Percentiles rank a stretch among this genome's conserved stretches.
Conservation (phyloP, 2,113 vertebrate genomes). For the Leptosomus discolor region DNA sequence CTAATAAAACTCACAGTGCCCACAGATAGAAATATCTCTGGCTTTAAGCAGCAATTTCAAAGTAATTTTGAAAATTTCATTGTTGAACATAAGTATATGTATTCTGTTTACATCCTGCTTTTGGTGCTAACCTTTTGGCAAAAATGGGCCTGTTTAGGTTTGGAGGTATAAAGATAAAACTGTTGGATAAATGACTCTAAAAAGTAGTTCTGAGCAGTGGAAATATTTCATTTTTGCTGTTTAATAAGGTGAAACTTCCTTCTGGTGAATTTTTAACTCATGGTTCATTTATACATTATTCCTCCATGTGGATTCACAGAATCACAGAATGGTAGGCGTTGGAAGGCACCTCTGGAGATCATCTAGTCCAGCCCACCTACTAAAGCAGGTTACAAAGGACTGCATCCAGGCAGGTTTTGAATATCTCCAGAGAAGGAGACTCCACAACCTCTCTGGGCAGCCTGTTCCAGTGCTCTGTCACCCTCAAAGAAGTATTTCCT, state of each 20-base stretch:
- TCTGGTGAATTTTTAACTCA: background rate
- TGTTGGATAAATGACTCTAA: background rate
- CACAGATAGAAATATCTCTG: background rate
- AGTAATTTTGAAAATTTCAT: background rate
- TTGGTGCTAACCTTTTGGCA: background rate
- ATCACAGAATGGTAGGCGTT: too few relatives aligned
- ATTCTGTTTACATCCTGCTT: background rate
- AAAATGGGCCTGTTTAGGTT: background rate
- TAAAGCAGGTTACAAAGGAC: too few relatives aligned
- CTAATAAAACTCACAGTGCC: background rate
- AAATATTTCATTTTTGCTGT: background rate
- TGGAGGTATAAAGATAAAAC: background rate
- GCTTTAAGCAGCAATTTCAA: background rate
- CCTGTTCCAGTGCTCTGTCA: too few relatives aligned
- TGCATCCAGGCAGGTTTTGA: too few relatives aligned
- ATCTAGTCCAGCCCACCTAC: too few relatives aligned
- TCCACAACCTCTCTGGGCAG: too few relatives aligned
- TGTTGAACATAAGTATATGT: background rate
- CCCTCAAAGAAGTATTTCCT: too few relatives aligned
- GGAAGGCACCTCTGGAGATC: too few relatives aligned
- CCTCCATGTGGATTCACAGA: background rate
- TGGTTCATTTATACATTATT: background rate
- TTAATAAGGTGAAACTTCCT: background rate
- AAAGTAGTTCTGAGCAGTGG: background rate
- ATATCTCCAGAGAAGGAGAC: too few relatives aligned